These are phyloP conservation scores for Arctocebus calabarensis DNA, from an alignment of 2,797 vertebrate genomes.

Conservation along the genomic window DNA sequence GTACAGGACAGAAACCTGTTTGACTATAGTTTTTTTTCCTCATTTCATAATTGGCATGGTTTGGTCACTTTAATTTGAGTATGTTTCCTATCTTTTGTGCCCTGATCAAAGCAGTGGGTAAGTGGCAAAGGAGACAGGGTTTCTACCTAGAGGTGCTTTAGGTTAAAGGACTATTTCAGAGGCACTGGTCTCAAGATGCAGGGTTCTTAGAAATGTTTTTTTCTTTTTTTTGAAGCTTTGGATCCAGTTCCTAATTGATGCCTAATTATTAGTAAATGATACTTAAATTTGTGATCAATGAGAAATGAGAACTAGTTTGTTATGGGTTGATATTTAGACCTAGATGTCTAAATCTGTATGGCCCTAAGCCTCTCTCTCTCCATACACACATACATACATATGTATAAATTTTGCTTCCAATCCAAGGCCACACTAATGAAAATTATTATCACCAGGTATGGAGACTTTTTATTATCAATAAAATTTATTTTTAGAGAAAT, in stretches of 20 bases:
- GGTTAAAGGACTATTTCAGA: background rate
- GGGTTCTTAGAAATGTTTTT: background rate
- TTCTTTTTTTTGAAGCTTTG: background rate
- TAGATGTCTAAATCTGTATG: background rate
- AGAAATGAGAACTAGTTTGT: background rate
- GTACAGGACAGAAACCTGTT: background rate
- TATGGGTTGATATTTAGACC: background rate
- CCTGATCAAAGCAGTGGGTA: background rate
- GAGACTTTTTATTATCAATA: background rate
- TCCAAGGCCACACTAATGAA: background rate
- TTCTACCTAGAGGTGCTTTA: background rate
- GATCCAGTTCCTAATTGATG: background rate
- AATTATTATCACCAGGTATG: background rate
- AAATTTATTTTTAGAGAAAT: background rate
- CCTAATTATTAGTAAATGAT: background rate
- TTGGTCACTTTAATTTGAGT: background rate
- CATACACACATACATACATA: background rate
- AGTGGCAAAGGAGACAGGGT: background rate
- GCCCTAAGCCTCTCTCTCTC: rapidly evolving
- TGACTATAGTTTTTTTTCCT: background rate
- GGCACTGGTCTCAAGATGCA: background rate
- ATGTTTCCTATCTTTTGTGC: background rate
- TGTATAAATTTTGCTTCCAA: background rate
- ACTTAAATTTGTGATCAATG: background rate
- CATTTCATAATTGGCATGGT: background rate